phyloP scores from a whole-genome alignment of 2,113 vertebrate genomes.

The Mionectes macconnelli region DNA sequence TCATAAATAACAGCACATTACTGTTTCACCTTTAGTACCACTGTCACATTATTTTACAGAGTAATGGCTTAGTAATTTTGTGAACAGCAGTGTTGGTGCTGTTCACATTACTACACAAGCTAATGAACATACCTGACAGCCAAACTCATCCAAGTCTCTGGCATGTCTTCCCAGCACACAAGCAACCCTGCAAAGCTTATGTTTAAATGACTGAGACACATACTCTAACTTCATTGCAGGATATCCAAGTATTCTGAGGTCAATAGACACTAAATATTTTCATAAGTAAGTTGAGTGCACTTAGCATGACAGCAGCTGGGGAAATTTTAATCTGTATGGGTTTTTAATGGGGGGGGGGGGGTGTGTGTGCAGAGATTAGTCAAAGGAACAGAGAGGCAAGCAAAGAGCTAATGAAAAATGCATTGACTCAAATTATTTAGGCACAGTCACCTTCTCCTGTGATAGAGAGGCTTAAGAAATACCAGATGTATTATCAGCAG shows the following conservation, averaged over 20 bases:
- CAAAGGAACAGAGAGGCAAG: not conserved
- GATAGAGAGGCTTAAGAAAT: not conserved
- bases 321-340: not conserved
- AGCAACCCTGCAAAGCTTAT: not conserved
- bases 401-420: not conserved
- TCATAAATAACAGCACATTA: not conserved
- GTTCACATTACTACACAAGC: not conserved
- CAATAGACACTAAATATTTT: not conserved
- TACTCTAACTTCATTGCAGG: not conserved
- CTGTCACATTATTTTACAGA: not conserved
- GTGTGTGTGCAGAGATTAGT: not conserved
- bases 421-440: not conserved
- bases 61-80: not conserved
- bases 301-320: not conserved
- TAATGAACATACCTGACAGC: not conserved
- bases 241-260: not conserved
- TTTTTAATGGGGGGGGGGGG: not conserved
- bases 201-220: not conserved
- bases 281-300: not conserved
- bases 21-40: not conserved
- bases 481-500: not conserved
- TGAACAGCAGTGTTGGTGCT: not conserved
- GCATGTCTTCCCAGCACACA: not conserved
- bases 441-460: not conserved
- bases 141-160: not conserved